These are phyloP conservation scores for Buathra laborator DNA, from an alignment of 2,888 invertebrate genomes.

Conservation along the genomic window DNA sequence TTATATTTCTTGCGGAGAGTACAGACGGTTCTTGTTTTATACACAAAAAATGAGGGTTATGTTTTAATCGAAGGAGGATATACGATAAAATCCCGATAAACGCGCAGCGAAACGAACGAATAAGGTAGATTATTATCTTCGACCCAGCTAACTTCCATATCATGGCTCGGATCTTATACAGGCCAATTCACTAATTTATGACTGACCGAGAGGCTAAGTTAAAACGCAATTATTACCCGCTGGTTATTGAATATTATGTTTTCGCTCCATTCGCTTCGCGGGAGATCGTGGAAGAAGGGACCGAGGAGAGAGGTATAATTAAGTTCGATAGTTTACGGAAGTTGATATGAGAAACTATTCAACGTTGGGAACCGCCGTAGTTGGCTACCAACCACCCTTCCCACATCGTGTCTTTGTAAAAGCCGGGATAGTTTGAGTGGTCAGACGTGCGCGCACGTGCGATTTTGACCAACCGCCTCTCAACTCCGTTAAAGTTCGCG, in stretches of 20 bases:
- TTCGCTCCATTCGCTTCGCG: slow-evolving; percentile 1
- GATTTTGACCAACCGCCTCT: slow-evolving; percentile 3
- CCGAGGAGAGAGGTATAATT: slow-evolving; percentile 3
- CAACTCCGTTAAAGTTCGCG: slow-evolving; percentile 13
- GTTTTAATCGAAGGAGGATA: not conserved
- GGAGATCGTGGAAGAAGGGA: not conserved
- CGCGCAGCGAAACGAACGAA: not conserved
- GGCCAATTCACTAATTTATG: slow-evolving; percentile 25
- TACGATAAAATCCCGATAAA: not conserved
- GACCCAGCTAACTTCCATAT: not conserved
- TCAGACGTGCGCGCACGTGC: not conserved
- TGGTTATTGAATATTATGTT: slow-evolving; percentile 40
- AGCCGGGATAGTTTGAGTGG: slow-evolving; percentile 40
- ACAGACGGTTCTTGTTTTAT: no score
- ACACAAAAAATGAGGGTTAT: not conserved
- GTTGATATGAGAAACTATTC: slow-evolving; percentile 50
- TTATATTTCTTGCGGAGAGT: not conserved
- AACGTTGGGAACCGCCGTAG: slow-evolving; percentile 30
- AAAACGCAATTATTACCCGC: slow-evolving; percentile 35
- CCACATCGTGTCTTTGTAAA: slow-evolving; percentile 25
- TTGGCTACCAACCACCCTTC: slow-evolving; percentile 8
- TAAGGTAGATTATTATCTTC: slow-evolving; percentile 5
- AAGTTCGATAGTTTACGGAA: slow-evolving; percentile 35
- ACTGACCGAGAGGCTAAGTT: slow-evolving; percentile 10
- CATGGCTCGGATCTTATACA: slow-evolving; percentile 1